Percentiles rank a stretch among this genome's conserved stretches.
These are phyloP conservation scores for Eumaeus atala DNA, from an alignment of 1,140 invertebrate species.

Conservation along the genomic window DNA sequence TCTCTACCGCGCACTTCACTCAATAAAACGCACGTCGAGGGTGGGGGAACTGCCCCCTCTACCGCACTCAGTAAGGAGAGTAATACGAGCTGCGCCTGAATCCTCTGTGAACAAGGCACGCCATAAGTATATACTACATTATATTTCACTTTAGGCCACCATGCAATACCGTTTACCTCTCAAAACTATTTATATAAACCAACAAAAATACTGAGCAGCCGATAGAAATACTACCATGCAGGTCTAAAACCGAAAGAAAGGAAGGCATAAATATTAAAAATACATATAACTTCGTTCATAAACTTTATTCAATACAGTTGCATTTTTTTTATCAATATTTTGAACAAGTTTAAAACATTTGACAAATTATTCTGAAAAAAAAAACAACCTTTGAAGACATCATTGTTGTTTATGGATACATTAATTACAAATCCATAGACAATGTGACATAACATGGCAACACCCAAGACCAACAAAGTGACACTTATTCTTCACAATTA, in stretches of 20 bases:
- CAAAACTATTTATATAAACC: neutral
- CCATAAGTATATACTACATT: conserved; percentile 30
- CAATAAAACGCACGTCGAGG: conserved; percentile 16
- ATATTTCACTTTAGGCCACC: neutral
- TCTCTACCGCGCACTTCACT: conserved; percentile 31
- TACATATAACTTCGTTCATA: conserved; percentile 14
- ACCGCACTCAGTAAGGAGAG: conserved; percentile 65
- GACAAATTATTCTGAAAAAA: neutral
- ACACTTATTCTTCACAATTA: neutral
- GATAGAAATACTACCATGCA: conserved; percentile 19
- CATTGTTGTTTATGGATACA: neutral
- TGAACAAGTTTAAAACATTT: conserved; percentile 11
- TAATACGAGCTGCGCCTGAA: conserved; percentile 57
- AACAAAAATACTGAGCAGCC: conserved; percentile 1
- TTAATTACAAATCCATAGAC: conserved; percentile 1
- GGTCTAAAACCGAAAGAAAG: conserved; percentile 15
- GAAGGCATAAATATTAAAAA: conserved; percentile 15
- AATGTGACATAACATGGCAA: neutral
- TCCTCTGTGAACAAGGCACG: conserved; percentile 57
- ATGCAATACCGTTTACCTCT: conserved; percentile 3
- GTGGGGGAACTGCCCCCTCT: conserved; percentile 38
- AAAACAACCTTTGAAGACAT: neutral
- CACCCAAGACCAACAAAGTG: neutral
- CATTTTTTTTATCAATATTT: conserved; percentile 12
- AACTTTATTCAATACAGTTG: conserved; percentile 13